These are phyloP conservation scores for Ctenomys sociabilis DNA, from an alignment of 2,113 vertebrate genomes.

Conservation along the genomic window DNA sequence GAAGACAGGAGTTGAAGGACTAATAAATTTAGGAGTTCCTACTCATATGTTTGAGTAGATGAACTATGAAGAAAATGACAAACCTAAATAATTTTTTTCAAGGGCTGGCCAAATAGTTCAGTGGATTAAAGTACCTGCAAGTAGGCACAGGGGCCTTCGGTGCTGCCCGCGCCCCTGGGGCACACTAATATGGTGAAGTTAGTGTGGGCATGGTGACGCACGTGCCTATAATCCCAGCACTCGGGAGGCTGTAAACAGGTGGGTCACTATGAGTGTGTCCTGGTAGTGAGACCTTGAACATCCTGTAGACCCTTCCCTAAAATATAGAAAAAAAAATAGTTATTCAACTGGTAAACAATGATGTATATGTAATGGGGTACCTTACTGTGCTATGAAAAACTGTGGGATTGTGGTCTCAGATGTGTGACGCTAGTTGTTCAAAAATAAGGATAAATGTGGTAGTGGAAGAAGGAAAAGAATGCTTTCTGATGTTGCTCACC, in stretches of 20 bases:
- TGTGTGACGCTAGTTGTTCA: background rate
- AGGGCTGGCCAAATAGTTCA: too few species aligned
- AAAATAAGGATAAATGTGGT: constrained; percentile 5
- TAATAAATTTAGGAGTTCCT: background rate
- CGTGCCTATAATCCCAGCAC: too few species aligned
- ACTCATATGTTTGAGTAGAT: background rate
- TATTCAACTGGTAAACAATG: background rate
- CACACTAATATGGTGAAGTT: too few species aligned
- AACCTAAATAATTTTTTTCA: background rate
- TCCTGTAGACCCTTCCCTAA: too few species aligned
- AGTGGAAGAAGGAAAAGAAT: background rate
- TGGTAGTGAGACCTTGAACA: too few species aligned
- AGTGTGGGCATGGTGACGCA: too few species aligned
- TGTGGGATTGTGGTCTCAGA: background rate
- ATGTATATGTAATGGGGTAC: background rate
- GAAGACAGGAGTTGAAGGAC: background rate
- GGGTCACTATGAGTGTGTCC: too few species aligned
- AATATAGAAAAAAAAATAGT: too few species aligned
- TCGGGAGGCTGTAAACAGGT: too few species aligned
- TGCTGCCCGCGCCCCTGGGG: too few species aligned
- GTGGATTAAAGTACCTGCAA: too few species aligned
- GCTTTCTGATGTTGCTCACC: background rate
- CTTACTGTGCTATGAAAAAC: background rate
- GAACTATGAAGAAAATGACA: constrained; percentile 21
- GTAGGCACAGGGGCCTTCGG: too few species aligned